A percentile compares a stretch with the other conserved stretches of the same genome.
Conservation (phyloP, 2,888 invertebrate genomes). For the Pyralis farinalis region DNA sequence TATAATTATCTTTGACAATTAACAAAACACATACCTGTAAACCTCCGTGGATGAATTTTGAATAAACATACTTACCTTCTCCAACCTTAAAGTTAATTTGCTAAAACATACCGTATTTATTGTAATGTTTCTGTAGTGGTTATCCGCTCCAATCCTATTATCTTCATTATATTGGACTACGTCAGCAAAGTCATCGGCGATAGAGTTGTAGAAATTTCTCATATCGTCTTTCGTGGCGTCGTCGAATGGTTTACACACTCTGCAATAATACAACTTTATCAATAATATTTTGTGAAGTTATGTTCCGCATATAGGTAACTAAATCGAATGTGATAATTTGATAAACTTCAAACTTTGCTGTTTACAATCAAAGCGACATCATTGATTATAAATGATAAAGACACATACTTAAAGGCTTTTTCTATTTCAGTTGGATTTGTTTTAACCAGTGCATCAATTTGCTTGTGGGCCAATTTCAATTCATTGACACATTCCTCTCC, state of each 20-base stretch:
- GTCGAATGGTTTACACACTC: constrained; percentile 88
- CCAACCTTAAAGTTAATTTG: too few species aligned
- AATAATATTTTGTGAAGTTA: not conserved
- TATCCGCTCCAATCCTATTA: constrained; percentile 85
- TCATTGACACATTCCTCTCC: constrained; percentile 85
- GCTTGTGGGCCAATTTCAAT: constrained; percentile 83
- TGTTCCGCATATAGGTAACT: too few species aligned
- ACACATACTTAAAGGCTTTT: constrained; percentile 84
- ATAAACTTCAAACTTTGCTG: too few species aligned
- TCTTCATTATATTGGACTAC: constrained; percentile 97
- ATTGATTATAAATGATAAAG: too few species aligned
- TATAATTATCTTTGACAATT: too few species aligned
- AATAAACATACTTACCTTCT: too few species aligned
- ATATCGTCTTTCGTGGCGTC: constrained; percentile 84
- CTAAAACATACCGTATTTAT: constrained; percentile 83
- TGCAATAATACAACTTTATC: constrained; percentile 37
- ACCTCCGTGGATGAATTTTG: too few species aligned
- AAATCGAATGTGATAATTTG: too few species aligned
- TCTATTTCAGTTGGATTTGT: constrained; percentile 76
- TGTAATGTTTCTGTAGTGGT: constrained; percentile 84
- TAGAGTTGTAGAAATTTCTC: constrained; percentile 89
- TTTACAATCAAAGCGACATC: not conserved
- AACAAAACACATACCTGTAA: too few species aligned
- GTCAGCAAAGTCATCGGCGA: constrained; percentile 93
- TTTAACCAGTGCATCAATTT: constrained; percentile 83